A percentile compares a stretch with the other conserved stretches of the same genome.
Evolutionary conservation across 2,888 invertebrate genomes (phyloP).

Genomic region (Hydrotaea cyrtoneurina): DNA sequence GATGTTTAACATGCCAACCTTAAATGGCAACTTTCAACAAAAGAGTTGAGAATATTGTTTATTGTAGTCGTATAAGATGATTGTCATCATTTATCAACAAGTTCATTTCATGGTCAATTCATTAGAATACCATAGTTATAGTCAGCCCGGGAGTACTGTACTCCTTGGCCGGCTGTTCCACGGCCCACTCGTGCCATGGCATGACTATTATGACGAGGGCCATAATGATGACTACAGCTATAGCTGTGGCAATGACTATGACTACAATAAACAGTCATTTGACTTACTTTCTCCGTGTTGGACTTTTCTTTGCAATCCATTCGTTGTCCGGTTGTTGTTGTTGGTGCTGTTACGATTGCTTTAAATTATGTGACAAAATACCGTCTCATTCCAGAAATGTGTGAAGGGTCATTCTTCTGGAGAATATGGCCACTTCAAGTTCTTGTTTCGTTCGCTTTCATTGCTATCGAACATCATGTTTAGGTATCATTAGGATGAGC

Average conservation of each 20-base stretch:
- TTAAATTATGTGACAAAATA: constrained; percentile 60
- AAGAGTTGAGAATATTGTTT: constrained; percentile 37
- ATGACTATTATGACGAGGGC: not conserved
- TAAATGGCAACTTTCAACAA: constrained; percentile 42
- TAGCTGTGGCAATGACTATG: constrained; percentile 32
- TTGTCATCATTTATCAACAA: constrained; percentile 68
- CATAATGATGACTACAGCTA: not conserved
- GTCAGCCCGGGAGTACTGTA: not conserved
- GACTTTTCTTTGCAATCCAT: not conserved
- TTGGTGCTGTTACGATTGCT: constrained; percentile 46
- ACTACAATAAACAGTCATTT: constrained; percentile 44
- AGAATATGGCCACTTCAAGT: constrained; percentile 26
- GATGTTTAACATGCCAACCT: constrained; percentile 61
- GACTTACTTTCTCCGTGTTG: constrained; percentile 28
- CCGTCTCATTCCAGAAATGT: constrained; percentile 31
- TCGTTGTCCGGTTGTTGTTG: not conserved
- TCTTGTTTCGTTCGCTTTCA: constrained; percentile 22
- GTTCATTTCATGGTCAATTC: constrained; percentile 70
- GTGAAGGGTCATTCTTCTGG: constrained; percentile 52
- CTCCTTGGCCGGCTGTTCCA: not conserved
- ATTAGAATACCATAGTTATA: constrained; percentile 58
- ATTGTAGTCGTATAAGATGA: constrained; percentile 18
- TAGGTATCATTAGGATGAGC: constrained; percentile 45
- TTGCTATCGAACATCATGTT: constrained; percentile 51
- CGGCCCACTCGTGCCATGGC: not conserved